Evolutionary conservation across 2,113 vertebrate species (phyloP).

Genomic region (Atlantisia rogersi): DNA sequence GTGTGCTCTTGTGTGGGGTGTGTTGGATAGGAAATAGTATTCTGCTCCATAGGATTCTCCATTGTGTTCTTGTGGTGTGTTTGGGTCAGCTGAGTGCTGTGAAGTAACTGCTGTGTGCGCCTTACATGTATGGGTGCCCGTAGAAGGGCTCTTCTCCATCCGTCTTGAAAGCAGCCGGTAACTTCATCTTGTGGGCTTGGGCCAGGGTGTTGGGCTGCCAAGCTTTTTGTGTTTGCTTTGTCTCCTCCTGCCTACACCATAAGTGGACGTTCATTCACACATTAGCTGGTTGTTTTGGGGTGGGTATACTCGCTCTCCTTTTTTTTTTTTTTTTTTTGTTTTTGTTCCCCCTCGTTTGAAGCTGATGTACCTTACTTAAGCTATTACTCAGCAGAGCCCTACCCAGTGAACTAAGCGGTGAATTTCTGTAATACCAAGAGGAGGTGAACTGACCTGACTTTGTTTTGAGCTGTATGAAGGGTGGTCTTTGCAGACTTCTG

Average conservation of each 20-base stretch:
- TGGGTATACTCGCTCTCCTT: not conserved
- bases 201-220: not conserved
- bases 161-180: not conserved
- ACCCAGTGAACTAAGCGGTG: not conserved
- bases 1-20: accelerated
- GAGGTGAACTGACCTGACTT: not conserved
- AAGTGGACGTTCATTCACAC: not conserved
- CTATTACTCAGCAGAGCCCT: constrained; percentile 32
- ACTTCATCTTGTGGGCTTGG: not conserved
- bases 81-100: not conserved
- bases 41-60: accelerated
- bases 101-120: not conserved
- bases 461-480: not conserved
- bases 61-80: accelerated
- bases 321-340: no score
- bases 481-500: not conserved
- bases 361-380: not conserved
- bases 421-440: not conserved
- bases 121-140: accelerated
- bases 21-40: not conserved
- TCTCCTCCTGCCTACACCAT: not conserved
- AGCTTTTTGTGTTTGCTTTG: not conserved
- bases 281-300: not conserved
- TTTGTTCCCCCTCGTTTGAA: not conserved
- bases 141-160: not conserved